These are phyloP conservation scores for Muntiacus muntjak DNA, from an alignment of 2,113 vertebrate genomes.

Conservation along the genomic window DNA sequence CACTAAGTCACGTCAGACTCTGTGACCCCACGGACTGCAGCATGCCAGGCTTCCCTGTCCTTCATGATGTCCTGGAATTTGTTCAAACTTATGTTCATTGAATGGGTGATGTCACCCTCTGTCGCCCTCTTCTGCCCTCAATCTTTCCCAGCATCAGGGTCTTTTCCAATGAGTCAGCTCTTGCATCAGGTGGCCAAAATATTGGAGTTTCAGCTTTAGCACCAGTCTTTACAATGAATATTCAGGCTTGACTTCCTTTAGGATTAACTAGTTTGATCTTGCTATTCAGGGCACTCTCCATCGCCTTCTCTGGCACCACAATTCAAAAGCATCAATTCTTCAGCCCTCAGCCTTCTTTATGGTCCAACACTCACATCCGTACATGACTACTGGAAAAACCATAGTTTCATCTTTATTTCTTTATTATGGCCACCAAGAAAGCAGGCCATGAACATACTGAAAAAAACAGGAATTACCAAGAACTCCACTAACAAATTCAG, in stretches of 20 bases:
- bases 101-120: neutral
- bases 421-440: neutral
- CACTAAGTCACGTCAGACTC: neutral
- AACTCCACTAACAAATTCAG: neutral
- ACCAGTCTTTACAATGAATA: neutral
- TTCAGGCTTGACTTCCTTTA: neutral
- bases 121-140: neutral
- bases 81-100: neutral
- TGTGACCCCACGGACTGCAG: neutral
- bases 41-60: neutral
- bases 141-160: neutral
- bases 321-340: neutral
- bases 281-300: neutral
- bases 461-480: neutral
- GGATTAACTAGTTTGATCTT: neutral
- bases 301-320: neutral
- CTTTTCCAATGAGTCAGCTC: neutral
- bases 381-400: neutral
- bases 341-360: neutral
- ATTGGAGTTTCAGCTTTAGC: neutral
- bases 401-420: neutral
- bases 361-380: neutral
- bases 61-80: neutral
- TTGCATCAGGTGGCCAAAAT: neutral
- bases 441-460: neutral